Conservation (phyloP, 2,888 invertebrate genomes). For the Hirtodrosophila trivittata region DNA sequence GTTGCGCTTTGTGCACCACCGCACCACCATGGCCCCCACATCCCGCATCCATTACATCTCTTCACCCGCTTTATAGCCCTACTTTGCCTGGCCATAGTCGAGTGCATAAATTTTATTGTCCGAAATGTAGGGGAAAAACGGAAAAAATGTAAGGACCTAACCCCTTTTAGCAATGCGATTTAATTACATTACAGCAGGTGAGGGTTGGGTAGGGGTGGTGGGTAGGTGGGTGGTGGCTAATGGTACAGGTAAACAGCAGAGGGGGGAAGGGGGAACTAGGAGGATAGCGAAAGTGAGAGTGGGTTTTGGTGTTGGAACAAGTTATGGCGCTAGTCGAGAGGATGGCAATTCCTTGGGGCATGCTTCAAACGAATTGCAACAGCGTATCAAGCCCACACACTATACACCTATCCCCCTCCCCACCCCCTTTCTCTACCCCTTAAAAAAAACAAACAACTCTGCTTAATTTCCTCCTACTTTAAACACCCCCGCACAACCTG, state of each 20-base stretch:
- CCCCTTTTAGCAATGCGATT: slow-evolving; percentile 63
- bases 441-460: slow-evolving; percentile 17
- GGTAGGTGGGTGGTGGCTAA: slow-evolving; percentile 15
- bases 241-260: too few relatives aligned
- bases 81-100: slow-evolving; percentile 21
- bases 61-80: not conserved
- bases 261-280: not conserved
- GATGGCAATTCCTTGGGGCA: slow-evolving; percentile 67
- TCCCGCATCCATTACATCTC: too few relatives aligned
- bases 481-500: too few relatives aligned
- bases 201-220: slow-evolving; percentile 9
- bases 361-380: slow-evolving; percentile 68
- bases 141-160: slow-evolving; percentile 12
- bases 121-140: slow-evolving; percentile 42
- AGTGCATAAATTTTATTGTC: slow-evolving; percentile 73
- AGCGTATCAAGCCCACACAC: slow-evolving; percentile 18
- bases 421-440: not conserved
- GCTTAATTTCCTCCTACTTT: not conserved
- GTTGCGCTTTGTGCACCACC: slow-evolving; percentile 26
- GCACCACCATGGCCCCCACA: not conserved
- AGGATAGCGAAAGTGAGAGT: not conserved
- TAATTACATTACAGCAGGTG: slow-evolving; percentile 63
- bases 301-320: not conserved
- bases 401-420: slow-evolving; percentile 2
- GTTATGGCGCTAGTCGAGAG: slow-evolving; percentile 30